Base-by-base conservation (phyloP, 1,140 invertebrate species). In the Diorhabda elongata region DNA sequence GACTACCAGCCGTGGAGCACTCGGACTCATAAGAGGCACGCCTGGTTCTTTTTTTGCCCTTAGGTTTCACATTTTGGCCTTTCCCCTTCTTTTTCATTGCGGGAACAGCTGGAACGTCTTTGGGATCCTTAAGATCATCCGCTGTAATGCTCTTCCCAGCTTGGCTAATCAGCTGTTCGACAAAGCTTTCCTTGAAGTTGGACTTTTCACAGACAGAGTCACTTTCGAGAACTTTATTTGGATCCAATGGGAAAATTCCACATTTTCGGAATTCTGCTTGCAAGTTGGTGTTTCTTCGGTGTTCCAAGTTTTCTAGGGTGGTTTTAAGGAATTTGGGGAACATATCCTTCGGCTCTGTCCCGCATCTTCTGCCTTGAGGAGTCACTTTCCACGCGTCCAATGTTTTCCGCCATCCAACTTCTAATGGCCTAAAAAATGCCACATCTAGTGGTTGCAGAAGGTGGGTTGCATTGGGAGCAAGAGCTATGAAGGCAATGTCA, bases 391-490 rank as follows among this genome's bases (percentile, higher is more conserved):
- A 26, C 8, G n/a, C 3, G 8, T 66, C 60, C 43, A 82, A 68
- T 60, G 81, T 75, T 68, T 78, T 52, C 9, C 76, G 68, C 80
- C 81, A 82, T 41, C 56, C 42, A 56, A 67, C 76, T 67, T 82
- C 81, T 62, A 83, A 47, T 44, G 79, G 78, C 4, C 74, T 66
- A 73, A 82, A 82, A 72, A 80, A 76, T 44, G 72, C 73, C 6
- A 82, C 75, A 72, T 82, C 82, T 56, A 82, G 66, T 6, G 81
- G 79, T 65, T 82, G 80, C 5, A 71, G 67, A 0, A 78, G 65
- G 71, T 81, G 79, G 4, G 79, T 82, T 7, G 77, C 70, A 69
- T 83, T 83, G 9, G 78, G 63, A 41, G 82, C 79, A 42, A 83
- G 69, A 64, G 71, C 78, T 52, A 82, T 67, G 60, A 82, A 77